phyloP scores from a whole-genome alignment of 2,113 vertebrate species.

The Notarius lentiginosus region DNA sequence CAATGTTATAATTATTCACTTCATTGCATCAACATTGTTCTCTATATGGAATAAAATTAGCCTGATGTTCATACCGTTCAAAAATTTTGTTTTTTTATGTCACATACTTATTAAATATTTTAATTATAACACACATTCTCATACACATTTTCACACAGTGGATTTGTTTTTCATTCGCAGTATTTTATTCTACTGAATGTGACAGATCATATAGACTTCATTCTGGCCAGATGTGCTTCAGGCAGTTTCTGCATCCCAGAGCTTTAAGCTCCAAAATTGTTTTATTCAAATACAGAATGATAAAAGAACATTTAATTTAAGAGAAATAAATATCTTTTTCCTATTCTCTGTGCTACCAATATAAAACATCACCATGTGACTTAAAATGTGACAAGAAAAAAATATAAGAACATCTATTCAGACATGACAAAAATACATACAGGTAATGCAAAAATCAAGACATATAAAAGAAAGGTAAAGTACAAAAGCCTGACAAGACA shows the following conservation, averaged over 20 bases:
- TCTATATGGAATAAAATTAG: slow-evolving; percentile 11
- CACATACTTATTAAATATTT: background rate
- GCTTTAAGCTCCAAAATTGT: background rate
- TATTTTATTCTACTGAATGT: background rate
- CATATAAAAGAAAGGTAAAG: no score
- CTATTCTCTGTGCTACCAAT: background rate
- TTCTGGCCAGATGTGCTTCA: background rate
- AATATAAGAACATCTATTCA: background rate
- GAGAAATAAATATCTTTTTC: background rate
- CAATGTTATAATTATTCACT: slow-evolving; percentile 28
- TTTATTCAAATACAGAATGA: background rate
- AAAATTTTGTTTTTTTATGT: background rate
- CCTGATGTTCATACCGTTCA: background rate
- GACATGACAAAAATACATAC: background rate
- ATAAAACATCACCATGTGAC: background rate
- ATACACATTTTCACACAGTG: background rate
- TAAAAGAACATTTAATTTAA: background rate
- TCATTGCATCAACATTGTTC: background rate
- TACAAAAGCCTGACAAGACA: no score
- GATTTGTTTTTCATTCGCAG: background rate
- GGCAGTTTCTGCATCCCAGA: background rate
- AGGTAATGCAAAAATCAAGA: background rate
- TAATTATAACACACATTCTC: background rate
- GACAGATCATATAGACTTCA: background rate
- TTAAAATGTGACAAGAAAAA: background rate